phyloP scores from a whole-genome alignment of 2,888 invertebrate genomes.

The Herminia tarsipennalis region DNA sequence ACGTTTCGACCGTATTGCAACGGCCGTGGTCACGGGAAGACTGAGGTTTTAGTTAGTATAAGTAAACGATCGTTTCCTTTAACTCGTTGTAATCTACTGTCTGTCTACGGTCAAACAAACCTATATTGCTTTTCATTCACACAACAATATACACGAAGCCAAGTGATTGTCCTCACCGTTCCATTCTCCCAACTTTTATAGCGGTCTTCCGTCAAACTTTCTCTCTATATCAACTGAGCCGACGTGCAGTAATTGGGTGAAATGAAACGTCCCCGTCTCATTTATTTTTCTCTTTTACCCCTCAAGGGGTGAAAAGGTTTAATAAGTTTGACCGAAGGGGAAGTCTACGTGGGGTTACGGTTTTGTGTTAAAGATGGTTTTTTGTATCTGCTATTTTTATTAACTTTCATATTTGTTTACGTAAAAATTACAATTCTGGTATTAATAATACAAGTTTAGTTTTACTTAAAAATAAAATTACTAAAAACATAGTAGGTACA shows the following conservation, averaged over 20 bases:
- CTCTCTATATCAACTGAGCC: background rate
- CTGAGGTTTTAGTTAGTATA: too few relatives aligned
- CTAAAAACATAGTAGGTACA: too few relatives aligned
- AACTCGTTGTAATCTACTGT: too few relatives aligned
- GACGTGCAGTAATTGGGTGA: conserved; percentile 10
- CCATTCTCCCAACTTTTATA: conserved; percentile 6
- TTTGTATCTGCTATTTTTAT: background rate
- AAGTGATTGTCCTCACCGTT: conserved; percentile 1
- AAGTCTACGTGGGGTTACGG: background rate
- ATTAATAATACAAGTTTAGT: too few relatives aligned
- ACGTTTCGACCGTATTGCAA: too few relatives aligned
- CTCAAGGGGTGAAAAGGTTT: background rate
- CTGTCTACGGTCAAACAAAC: too few relatives aligned
- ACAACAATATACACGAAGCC: conserved; percentile 1
- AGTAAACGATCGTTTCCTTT: too few relatives aligned
- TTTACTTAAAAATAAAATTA: too few relatives aligned
- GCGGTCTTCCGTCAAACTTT: conserved; percentile 6
- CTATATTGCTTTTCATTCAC: background rate
- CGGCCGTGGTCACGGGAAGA: too few relatives aligned
- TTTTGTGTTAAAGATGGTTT: background rate
- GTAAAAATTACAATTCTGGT: too few relatives aligned
- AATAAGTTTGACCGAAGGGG: background rate
- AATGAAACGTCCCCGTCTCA: conserved; percentile 5
- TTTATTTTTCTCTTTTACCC: background rate
- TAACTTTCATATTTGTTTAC: too few relatives aligned